Evolutionary conservation across 2,113 vertebrate species (phyloP).

Genomic region (Cynoglossus semilaevis): DNA sequence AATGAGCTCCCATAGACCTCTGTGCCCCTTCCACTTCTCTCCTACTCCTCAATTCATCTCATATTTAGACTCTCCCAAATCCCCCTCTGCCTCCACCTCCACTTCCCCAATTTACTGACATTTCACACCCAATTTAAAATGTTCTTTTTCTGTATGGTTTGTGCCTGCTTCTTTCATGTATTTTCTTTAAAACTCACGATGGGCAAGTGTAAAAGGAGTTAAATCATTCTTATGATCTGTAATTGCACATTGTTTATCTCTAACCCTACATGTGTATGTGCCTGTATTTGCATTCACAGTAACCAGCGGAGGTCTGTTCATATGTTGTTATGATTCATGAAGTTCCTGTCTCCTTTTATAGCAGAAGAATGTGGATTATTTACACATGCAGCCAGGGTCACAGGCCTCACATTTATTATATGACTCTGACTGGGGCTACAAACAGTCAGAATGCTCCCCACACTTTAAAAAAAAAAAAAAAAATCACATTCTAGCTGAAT

Average conservation of each 20-base stretch:
- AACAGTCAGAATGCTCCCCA: slow-evolving; percentile 35
- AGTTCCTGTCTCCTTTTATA: slow-evolving; percentile 91
- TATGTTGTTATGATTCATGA: slow-evolving; percentile 78
- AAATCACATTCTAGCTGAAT: too few species aligned
- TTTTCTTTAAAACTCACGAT: not conserved
- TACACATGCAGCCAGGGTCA: slow-evolving; percentile 73
- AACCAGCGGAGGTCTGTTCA: slow-evolving; percentile 67
- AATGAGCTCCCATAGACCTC: slow-evolving; percentile 46
- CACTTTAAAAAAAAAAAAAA: too few species aligned
- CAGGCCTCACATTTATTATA: slow-evolving; percentile 62
- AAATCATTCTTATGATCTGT: not conserved
- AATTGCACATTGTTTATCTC: slow-evolving; percentile 16
- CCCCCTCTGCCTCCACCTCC: slow-evolving; percentile 5
- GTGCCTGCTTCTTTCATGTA: not conserved
- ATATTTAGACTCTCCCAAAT: slow-evolving; percentile 27
- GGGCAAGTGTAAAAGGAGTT: not conserved
- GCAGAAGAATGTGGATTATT: slow-evolving; percentile 86
- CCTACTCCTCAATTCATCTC: slow-evolving; percentile 37
- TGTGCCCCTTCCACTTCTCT: slow-evolving; percentile 42
- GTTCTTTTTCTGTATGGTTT: not conserved
- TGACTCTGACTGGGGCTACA: slow-evolving; percentile 39
- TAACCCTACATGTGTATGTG: slow-evolving; percentile 2
- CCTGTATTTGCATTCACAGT: slow-evolving; percentile 28
- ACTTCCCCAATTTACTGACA: slow-evolving; percentile 6
- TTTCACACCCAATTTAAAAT: not conserved